These are phyloP conservation scores for Venturia canescens DNA, from an alignment of 1,140 invertebrate species.

Conservation along the genomic window DNA sequence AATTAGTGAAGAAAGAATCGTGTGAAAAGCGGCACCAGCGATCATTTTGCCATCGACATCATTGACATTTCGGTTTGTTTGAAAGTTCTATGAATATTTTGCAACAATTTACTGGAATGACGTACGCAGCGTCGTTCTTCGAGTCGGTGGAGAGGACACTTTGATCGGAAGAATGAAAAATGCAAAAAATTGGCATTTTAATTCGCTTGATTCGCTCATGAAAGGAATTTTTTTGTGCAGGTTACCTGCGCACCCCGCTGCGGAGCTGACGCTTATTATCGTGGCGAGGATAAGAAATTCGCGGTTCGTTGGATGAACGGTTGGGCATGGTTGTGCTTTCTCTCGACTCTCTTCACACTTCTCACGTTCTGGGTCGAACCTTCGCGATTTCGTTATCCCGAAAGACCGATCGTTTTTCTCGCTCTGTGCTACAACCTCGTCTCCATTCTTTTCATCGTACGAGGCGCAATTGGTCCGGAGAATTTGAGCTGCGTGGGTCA, in stretches of 20 bases:
- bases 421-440: conserved; percentile 90
- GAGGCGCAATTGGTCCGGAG: conserved; percentile 83
- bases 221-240: conserved; percentile 51
- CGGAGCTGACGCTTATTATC: conserved; percentile 84
- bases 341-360: conserved; percentile 90
- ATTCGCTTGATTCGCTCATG: too few relatives aligned
- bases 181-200: too few relatives aligned
- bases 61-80: not conserved
- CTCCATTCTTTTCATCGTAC: conserved; percentile 83
- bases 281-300: conserved; percentile 84
- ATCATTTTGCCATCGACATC: too few relatives aligned
- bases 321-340: conserved; percentile 90
- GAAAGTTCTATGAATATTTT: too few relatives aligned
- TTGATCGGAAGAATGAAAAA: too few relatives aligned
- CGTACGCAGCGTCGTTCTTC: too few relatives aligned
- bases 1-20: too few relatives aligned
- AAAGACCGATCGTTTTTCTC: conserved; percentile 90
- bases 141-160: too few relatives aligned
- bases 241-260: conserved; percentile 81
- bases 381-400: conserved; percentile 88
- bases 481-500: conserved; percentile 78
- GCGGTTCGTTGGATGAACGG: conserved; percentile 89
- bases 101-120: too few relatives aligned
- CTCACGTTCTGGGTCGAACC: conserved; percentile 93
- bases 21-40: too few relatives aligned